Evolutionary conservation across 2,888 invertebrate genomes (phyloP).

Genomic region (Polyploca ridens): DNA sequence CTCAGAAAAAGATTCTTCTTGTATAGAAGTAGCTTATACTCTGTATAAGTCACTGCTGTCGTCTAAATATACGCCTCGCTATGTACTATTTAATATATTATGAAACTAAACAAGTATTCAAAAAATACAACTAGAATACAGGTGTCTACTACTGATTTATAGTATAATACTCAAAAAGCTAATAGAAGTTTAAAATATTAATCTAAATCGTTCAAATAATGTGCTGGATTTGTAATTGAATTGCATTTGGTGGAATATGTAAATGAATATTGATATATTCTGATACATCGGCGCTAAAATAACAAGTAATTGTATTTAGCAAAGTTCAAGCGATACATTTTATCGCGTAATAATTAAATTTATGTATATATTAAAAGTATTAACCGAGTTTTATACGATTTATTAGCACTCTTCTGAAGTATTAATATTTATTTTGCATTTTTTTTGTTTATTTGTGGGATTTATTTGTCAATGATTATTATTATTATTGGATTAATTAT

Average conservation of each 20-base stretch:
- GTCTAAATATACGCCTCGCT: neutral
- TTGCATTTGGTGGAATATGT: conserved; percentile 2
- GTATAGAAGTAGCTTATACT: neutral
- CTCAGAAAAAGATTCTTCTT: neutral
- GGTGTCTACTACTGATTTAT: neutral
- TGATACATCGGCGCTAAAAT: neutral
- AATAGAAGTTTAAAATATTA: neutral
- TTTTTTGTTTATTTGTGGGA: conserved; percentile 32
- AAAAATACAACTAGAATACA: neutral
- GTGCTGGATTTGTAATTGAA: neutral
- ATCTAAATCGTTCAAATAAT: neutral
- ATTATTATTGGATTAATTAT: conserved; percentile 45
- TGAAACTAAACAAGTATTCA: neutral
- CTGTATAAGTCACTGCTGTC: neutral
- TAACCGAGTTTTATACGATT: conserved; percentile 36
- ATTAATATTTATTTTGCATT: conserved; percentile 39
- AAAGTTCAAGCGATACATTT: neutral
- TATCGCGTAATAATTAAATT: neutral
- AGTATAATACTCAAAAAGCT: neutral
- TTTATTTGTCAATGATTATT: conserved; percentile 37
- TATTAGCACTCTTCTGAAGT: conserved; percentile 29
- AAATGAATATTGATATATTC: neutral
- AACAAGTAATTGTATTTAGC: neutral
- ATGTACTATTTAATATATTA: neutral
- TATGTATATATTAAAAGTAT: conserved; percentile 13